Base-by-base conservation (phyloP, 2,113 vertebrate species). In the Psilopogon haemacephalus region DNA sequence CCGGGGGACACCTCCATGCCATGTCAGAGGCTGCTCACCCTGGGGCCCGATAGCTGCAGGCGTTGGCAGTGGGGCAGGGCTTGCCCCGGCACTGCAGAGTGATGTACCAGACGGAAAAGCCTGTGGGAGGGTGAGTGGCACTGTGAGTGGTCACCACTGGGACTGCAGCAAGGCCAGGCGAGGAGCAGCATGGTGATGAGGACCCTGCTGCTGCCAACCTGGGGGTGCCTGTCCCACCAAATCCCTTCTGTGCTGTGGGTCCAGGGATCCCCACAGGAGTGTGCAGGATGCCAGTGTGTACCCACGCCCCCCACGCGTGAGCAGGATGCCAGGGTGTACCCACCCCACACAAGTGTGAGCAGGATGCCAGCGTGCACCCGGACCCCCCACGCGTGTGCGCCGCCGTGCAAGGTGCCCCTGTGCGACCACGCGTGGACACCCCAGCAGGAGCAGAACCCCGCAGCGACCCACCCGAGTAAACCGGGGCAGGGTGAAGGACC, bases 61-160 rank as follows among this genome's bases (percentile, higher is more conserved):
- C 6, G 24, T 33, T 71, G 70, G 21, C 42, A 64, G 3, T 0
- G 2, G 70, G n/a, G 70, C 70, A 8, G 4, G 0, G 28, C 50
- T 60, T 75, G 50, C n/a, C 59, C 50, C 5, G 32, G 54, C 18
- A 3, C 21, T 18, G 12, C 37, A 70, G 3, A 1, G 15, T 42
- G 69, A 65, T 1, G 7, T 81, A 81, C 81, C 91, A 89, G n/a
- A 81, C 9, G 1, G 65, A 81, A 58, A 74, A 9, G 60, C 81
- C 75, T 80, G 84, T 3, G 26, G 54, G 59, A 21, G 79, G 27
- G 40, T 13, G 21, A 35, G 42, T 44, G 42, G 42, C n/a, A 60
- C 48, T 1, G 1, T 0, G 1, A 24, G 1, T 0, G 1, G 28
- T 69, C 16, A 11, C 40, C 30, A n/a, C 80, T 12, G 1, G 12